Evolutionary conservation across 2,113 vertebrate genomes (phyloP).

Genomic region (Tupaia chinensis): DNA sequence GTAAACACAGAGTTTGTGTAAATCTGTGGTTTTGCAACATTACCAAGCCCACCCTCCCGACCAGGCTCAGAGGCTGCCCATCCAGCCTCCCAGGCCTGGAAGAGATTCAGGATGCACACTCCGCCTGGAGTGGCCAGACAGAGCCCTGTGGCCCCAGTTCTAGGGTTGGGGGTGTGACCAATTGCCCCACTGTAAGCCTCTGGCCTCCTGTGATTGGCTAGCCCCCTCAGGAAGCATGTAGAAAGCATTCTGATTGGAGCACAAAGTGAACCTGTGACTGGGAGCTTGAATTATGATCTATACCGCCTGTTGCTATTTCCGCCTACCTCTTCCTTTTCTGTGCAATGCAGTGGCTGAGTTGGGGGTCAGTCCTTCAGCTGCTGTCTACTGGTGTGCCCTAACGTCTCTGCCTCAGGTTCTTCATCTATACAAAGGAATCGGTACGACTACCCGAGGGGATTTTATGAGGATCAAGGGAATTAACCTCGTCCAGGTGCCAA

Average conservation of each 20-base stretch:
- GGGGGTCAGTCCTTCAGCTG: background rate
- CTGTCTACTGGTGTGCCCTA: no score
- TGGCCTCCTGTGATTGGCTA: background rate
- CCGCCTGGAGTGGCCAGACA: background rate
- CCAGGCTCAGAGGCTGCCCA: background rate
- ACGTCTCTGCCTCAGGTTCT: background rate
- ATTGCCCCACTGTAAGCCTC: background rate
- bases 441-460: no score
- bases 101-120: background rate
- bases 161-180: accelerated
- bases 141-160: background rate
- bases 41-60: background rate
- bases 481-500: no score
- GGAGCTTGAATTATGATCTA: background rate
- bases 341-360: background rate
- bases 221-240: background rate
- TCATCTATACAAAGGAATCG: background rate
- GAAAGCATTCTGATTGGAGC: background rate
- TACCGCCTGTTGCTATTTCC: background rate
- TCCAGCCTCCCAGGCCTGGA: background rate
- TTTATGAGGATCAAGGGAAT: background rate
- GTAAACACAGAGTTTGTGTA: slow-evolving; percentile 24
- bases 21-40: background rate
- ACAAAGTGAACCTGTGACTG: background rate
- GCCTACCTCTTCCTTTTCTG: background rate